A percentile compares a stretch with the other conserved stretches of the same genome.
Conservation (phyloP, 2,113 vertebrate genomes). For the Aptenodytes patagonicus region DNA sequence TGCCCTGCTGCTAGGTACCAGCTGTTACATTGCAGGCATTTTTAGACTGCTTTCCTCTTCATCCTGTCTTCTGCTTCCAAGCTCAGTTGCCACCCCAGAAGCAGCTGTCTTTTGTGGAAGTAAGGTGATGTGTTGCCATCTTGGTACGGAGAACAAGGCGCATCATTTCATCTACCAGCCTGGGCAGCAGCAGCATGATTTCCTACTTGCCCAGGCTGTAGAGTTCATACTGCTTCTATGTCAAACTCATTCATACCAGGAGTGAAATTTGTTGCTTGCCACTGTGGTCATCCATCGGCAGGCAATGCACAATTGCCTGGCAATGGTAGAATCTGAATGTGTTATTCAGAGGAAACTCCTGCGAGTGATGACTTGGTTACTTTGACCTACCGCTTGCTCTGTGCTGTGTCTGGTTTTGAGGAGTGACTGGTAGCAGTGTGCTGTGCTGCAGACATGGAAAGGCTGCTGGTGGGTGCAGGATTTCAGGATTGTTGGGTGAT, state of each 20-base stretch:
- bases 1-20: background rate
- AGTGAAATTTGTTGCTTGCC: background rate
- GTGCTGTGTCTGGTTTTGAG: background rate
- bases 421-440: background rate
- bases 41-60: background rate
- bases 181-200: background rate
- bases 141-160: fast-evolving
- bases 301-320: background rate
- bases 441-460: background rate
- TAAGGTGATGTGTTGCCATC: background rate
- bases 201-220: background rate
- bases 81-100: background rate
- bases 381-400: background rate
- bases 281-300: background rate
- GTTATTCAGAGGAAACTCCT: background rate
- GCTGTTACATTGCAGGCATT: background rate
- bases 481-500: fast-evolving
- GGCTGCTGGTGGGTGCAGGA: background rate
- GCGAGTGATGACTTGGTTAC: background rate
- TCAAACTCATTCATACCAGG: background rate
- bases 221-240: background rate
- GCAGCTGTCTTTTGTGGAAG: background rate
- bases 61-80: background rate
- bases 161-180: background rate
- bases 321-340: background rate